Conservation (phyloP, 1,140 invertebrate genomes). For the Panagrolaimus sp. region DNA sequence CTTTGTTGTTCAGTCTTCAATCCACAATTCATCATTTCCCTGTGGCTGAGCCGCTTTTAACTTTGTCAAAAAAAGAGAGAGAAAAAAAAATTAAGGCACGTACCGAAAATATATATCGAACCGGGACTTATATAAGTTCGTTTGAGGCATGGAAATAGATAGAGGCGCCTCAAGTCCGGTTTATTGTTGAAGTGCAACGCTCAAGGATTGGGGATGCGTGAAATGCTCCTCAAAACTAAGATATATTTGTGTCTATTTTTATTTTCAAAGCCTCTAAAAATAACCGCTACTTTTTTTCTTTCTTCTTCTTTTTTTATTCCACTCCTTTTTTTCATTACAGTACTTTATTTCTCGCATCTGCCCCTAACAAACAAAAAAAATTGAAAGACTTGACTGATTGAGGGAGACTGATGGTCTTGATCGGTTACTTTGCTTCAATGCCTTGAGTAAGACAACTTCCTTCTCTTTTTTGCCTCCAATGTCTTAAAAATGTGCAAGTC, state of each 20-base stretch:
- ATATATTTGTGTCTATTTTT: background rate
- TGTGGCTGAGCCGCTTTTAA: conserved; percentile 8
- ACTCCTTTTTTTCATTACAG: no score
- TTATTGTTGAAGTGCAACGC: conserved; percentile 18
- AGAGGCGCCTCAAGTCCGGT: conserved; percentile 14
- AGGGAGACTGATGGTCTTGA: background rate
- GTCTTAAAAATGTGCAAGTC: no score
- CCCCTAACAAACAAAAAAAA: no score
- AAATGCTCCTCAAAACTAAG: conserved; percentile 13
- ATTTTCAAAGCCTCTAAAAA: background rate
- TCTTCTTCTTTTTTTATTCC: no score
- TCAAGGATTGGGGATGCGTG: conserved; percentile 17
- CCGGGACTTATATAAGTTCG: background rate
- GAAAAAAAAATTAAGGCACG: background rate
- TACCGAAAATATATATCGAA: conserved; percentile 17
- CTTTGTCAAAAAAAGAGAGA: background rate
- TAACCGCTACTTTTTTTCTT: no score
- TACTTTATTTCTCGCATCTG: no score
- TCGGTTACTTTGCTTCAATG: conserved; percentile 3
- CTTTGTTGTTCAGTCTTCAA: conserved; percentile 18
- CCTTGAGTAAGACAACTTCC: background rate
- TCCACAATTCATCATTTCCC: conserved; percentile 17
- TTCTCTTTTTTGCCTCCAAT: no score
- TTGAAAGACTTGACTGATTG: no score
- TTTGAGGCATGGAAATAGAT: background rate